phyloP scores from a whole-genome alignment of 2,888 invertebrate genomes.

The Brachyptera putata region DNA sequence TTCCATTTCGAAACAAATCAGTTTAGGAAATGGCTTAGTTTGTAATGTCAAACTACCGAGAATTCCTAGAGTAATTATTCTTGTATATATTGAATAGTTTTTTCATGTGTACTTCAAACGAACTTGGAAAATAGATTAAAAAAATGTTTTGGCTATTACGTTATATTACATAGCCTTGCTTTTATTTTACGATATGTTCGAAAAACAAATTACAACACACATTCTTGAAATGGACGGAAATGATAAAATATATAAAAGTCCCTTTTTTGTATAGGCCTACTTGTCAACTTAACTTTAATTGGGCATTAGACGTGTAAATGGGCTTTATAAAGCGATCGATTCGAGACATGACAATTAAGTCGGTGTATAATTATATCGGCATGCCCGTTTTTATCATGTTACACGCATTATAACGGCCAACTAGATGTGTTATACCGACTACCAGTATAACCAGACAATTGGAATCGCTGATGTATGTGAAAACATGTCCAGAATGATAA shows the following conservation, averaged over 20 bases:
- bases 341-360: too few relatives aligned
- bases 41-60: background rate
- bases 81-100: too few relatives aligned
- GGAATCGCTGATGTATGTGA: too few relatives aligned
- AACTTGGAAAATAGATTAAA: slow-evolving; percentile 18
- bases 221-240: background rate
- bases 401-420: too few relatives aligned
- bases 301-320: slow-evolving; percentile 2
- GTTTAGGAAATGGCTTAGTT: background rate
- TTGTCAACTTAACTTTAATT: slow-evolving; percentile 12
- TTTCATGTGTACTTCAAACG: background rate
- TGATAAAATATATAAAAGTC: slow-evolving; percentile 5
- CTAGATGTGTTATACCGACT: too few relatives aligned
- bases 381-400: too few relatives aligned
- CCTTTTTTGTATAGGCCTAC: background rate
- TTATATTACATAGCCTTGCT: background rate
- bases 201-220: background rate
- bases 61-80: slow-evolving; percentile 1
- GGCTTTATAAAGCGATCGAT: background rate
- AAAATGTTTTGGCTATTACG: slow-evolving; percentile 6
- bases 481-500: too few relatives aligned
- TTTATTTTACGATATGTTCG: background rate
- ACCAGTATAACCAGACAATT: too few relatives aligned
- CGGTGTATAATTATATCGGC: too few relatives aligned
- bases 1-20: slow-evolving; percentile 9